phyloP scores from a whole-genome alignment of 1,140 invertebrate genomes.

The Heliconius himera region DNA sequence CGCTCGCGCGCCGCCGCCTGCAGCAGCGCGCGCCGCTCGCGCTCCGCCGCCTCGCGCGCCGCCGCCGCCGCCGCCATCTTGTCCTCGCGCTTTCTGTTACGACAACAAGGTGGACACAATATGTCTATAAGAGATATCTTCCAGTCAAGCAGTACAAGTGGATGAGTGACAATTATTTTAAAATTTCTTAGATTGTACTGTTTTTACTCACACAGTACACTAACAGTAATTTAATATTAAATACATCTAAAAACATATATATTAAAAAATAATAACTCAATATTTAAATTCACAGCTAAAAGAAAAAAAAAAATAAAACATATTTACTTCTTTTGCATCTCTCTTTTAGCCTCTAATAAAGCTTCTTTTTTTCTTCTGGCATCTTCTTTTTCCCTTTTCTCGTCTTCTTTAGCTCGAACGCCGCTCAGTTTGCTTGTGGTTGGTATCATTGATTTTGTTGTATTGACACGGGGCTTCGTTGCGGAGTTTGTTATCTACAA shows the following conservation, averaged over 20 bases:
- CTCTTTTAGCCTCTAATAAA: constrained; percentile 64
- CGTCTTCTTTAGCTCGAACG: constrained; percentile 56
- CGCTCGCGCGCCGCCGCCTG: constrained; percentile 49
- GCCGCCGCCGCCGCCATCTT: constrained; percentile 73
- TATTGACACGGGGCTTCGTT: constrained; percentile 49
- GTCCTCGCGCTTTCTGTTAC: constrained; percentile 64
- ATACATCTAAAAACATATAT: too few species aligned
- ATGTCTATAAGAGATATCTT: too few species aligned
- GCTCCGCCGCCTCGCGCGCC: constrained; percentile 54
- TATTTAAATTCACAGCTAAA: neutral
- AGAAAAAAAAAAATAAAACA: neutral
- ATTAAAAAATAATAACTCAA: neutral
- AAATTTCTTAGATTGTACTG: too few species aligned
- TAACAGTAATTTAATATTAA: neutral
- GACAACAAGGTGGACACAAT: too few species aligned
- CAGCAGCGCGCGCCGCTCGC: constrained; percentile 45
- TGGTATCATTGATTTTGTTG: constrained; percentile 40
- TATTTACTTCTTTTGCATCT: constrained; percentile 59
- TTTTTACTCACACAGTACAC: too few species aligned
- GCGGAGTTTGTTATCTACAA: constrained; percentile 58
- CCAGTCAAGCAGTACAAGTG: too few species aligned
- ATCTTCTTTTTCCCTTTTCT: constrained; percentile 59
- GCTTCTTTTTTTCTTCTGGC: constrained; percentile 72
- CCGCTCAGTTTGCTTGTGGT: constrained; percentile 58
- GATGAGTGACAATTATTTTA: too few species aligned